phyloP scores from a whole-genome alignment of 2,113 vertebrate species.

The Lamprotornis superbus region DNA sequence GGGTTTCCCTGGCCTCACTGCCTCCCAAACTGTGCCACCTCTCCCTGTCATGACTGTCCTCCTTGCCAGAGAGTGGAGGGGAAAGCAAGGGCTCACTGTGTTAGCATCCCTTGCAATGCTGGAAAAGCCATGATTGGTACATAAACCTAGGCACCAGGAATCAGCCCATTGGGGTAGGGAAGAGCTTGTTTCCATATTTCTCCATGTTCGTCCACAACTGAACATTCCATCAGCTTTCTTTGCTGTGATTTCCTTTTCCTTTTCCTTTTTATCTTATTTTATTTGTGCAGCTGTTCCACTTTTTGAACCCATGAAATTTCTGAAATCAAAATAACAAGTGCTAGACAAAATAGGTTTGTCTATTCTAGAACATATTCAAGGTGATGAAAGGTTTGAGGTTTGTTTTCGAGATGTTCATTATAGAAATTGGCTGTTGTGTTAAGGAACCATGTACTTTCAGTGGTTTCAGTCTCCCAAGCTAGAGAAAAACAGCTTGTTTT shows the following conservation, averaged over 20 bases:
- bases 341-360: background rate
- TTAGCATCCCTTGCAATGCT: background rate
- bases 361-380: background rate
- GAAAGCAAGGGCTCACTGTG: background rate
- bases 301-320: background rate
- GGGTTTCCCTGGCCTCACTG: accelerated
- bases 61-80: background rate
- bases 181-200: background rate
- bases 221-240: background rate
- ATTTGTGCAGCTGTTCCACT: background rate
- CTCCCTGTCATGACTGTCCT: accelerated
- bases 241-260: background rate
- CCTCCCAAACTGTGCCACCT: accelerated
- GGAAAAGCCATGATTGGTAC: background rate
- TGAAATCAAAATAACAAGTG: background rate
- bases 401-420: background rate
- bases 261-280: background rate
- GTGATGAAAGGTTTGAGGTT: background rate
- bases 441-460: background rate
- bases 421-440: background rate
- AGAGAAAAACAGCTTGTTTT: background rate
- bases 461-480: background rate
- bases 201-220: background rate
- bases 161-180: background rate
- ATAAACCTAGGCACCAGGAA: background rate